These are phyloP conservation scores for Catostylus mosaicus DNA, from an alignment of 30 jellyfish, hydroid and myxozoan genomes.

Conservation along the genomic window DNA sequence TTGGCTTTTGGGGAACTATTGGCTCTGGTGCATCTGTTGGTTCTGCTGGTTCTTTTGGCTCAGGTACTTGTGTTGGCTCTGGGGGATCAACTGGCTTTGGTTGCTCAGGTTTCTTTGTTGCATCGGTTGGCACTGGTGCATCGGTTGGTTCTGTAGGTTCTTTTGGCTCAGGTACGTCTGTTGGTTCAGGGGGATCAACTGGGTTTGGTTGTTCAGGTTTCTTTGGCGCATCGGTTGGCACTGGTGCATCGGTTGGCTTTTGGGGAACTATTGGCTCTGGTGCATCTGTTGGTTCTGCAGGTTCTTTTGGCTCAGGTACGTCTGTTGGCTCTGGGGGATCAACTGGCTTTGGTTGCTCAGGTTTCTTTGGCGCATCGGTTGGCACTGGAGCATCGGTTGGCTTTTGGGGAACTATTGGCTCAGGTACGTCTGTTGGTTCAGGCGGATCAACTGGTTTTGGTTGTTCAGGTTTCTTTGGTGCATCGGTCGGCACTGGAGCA, in stretches of 20 bases:
- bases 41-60: background rate
- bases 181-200: background rate
- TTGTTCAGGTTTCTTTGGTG: background rate
- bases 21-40: background rate
- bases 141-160: background rate
- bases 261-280: background rate
- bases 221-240: background rate
- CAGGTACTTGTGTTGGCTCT: conserved; percentile 9
- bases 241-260: background rate
- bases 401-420: background rate
- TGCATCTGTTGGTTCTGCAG: background rate
- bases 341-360: background rate
- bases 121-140: background rate
- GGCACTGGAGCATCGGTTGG: background rate
- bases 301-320: background rate
- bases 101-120: background rate
- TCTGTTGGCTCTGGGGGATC: background rate
- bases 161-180: background rate
- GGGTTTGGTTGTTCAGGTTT: background rate
- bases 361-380: background rate
- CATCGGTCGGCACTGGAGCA: too few species aligned
- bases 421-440: background rate
- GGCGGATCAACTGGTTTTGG: background rate
- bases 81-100: too few species aligned
- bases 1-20: background rate